Evolutionary conservation across 1,140 invertebrate species (phyloP), one percentile per base, ranked within the genome.

Genomic region (Ptiloglossa arizonensis): DNA sequence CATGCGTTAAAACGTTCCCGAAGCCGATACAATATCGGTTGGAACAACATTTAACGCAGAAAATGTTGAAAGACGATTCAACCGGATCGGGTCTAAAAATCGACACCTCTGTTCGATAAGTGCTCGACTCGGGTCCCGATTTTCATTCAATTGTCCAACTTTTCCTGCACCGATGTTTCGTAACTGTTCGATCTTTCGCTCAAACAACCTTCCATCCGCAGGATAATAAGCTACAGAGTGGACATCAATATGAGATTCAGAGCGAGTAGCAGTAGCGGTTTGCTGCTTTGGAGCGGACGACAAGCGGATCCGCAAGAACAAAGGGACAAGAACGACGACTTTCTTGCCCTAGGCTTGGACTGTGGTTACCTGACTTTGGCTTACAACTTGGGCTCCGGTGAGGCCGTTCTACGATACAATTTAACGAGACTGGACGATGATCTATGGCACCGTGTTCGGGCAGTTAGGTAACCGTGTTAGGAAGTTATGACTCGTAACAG

Each of bases 261-360:
- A 87, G 95, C 95, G 54, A 94, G 92, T 69, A 94, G 90, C 35
- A 91, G 94, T n/a, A 92, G 94, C 86, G 98, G 97, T 0, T 92
- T 99, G 62, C 93, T 99, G n/a, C 93, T 99, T 27, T 98, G 97
- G 97, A 96, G 95, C 76, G 97, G 97, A n/a, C 93, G 96, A 48
- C 94, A 95, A 82, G 94, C 94, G 71, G 93, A 93, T 86, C 89
- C 89, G 13, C 90, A 92, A 60, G 90, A 92, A 82, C 90, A 94
- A 79, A 93, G 93, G 76, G 94, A 94, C 44, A 91, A 93, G 5
- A 94, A 94, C 46, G 96, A 97, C 90, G 95, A 95, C 85, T 98
- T 96, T 92, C 92, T 99, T 24, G 96, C 97, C 17, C 93, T 99
- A 52, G 97, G 97, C 50, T 94, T 99, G 63, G 95, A 96, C 86